Conservation (phyloP, 1,140 invertebrate species). For the Laupala kohalensis region DNA sequence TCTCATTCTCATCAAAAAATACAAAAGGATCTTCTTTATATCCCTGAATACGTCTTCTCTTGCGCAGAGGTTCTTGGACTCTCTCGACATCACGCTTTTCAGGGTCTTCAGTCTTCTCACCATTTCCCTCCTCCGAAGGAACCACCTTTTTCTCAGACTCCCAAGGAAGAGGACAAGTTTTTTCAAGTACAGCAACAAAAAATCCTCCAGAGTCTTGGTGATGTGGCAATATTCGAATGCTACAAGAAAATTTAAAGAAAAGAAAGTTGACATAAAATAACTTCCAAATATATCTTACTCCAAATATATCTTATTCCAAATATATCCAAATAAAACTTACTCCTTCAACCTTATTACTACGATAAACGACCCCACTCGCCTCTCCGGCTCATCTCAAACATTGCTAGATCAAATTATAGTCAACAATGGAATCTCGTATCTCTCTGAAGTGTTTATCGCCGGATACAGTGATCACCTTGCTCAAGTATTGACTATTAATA, state of each 20-base stretch:
- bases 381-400: too few relatives aligned
- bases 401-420: too few relatives aligned
- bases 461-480: too few relatives aligned
- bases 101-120: slow-evolving; percentile 22
- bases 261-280: too few relatives aligned
- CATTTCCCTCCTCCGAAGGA: slow-evolving; percentile 24
- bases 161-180: slow-evolving; percentile 57
- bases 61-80: slow-evolving; percentile 37
- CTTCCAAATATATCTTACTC: too few relatives aligned
- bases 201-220: slow-evolving; percentile 97
- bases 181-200: slow-evolving; percentile 91
- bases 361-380: too few relatives aligned
- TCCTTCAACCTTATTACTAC: too few relatives aligned
- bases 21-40: slow-evolving; percentile 90
- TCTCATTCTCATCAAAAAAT: slow-evolving; percentile 67
- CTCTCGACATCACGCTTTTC: slow-evolving; percentile 5
- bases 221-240: slow-evolving; percentile 89
- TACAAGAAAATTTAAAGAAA: slow-evolving; percentile 29
- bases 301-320: too few relatives aligned
- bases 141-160: slow-evolving; percentile 38
- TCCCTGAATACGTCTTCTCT: slow-evolving; percentile 52
- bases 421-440: too few relatives aligned
- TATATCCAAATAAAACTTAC: too few relatives aligned
- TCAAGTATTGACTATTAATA: too few relatives aligned
- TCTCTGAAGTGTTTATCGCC: too few relatives aligned